These are phyloP conservation scores for Apogon talboti DNA, from an alignment of 2,797 vertebrate genomes.

Conservation along the genomic window DNA sequence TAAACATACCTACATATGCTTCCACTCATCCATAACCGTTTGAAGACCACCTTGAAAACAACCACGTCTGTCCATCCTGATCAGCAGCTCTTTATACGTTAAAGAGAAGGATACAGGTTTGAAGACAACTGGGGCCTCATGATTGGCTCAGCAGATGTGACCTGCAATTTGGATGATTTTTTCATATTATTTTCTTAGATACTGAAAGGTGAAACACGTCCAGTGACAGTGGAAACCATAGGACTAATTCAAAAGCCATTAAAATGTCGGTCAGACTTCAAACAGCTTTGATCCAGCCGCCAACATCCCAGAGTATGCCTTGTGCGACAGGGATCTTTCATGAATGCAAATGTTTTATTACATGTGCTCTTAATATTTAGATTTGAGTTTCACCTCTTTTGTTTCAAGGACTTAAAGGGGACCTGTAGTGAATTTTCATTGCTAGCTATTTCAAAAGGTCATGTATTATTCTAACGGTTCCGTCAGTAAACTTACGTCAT, in stretches of 20 bases:
- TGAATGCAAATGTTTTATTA: constrained; percentile 11
- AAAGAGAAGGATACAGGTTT: constrained; percentile 26
- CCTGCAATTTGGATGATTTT: background rate
- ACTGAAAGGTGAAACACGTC: constrained; percentile 13
- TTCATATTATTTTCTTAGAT: constrained; percentile 6
- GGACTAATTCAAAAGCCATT: background rate
- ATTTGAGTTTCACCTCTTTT: background rate
- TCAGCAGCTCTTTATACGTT: constrained; percentile 1
- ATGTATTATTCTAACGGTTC: too few relatives aligned
- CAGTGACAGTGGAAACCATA: constrained; percentile 1
- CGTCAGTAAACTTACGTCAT: too few relatives aligned
- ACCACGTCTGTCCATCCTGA: constrained; percentile 7
- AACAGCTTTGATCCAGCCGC: background rate
- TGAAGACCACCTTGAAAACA: constrained; percentile 29
- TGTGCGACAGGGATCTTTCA: background rate
- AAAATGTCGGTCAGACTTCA: constrained; percentile 1
- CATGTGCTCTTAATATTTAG: background rate
- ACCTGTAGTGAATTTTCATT: too few relatives aligned
- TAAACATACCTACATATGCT: constrained; percentile 4
- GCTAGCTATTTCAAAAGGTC: too few relatives aligned
- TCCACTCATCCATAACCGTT: constrained; percentile 44
- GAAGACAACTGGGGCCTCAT: background rate
- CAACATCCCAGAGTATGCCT: background rate
- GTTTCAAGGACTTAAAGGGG: background rate
- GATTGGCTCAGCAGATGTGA: background rate